A percentile compares a stretch with the other conserved stretches of the same genome.
Evolutionary conservation across 2,888 invertebrate species (phyloP).

Genomic region (Liodrosophila aerea): DNA sequence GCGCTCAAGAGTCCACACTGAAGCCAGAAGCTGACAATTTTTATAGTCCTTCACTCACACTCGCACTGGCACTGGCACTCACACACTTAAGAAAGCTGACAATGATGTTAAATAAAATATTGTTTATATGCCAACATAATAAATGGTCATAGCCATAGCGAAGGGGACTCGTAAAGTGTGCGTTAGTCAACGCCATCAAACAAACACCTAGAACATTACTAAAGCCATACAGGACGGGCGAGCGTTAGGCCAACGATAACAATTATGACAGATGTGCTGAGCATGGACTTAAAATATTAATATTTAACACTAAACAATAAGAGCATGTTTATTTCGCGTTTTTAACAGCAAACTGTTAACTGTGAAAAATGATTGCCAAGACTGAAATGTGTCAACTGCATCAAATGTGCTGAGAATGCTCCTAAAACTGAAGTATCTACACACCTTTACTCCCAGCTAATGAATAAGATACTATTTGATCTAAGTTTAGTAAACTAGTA

Average conservation of each 20-base stretch:
- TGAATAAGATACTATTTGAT: too few species aligned
- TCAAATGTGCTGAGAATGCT: too few species aligned
- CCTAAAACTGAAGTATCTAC: too few species aligned
- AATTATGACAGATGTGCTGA: conserved; percentile 69
- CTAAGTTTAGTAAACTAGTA: too few species aligned
- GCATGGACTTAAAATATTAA: conserved; percentile 3
- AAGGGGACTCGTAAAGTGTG: conserved; percentile 61
- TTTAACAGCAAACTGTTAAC: too few species aligned
- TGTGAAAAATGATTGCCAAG: too few species aligned
- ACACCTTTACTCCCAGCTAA: too few species aligned
- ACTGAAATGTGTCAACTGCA: too few species aligned
- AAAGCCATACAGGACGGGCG: conserved; percentile 20
- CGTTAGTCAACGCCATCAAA: conserved; percentile 60
- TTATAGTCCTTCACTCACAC: conserved; percentile 57
- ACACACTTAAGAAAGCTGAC: conserved; percentile 37
- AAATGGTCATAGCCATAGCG: conserved; percentile 58
- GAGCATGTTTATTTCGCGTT: neutral
- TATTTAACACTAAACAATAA: conserved; percentile 4
- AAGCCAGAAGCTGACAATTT: conserved; percentile 74
- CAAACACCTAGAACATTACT: conserved; percentile 59
- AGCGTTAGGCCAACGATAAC: conserved; percentile 46
- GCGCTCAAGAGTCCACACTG: conserved; percentile 29
- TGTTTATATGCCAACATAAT: conserved; percentile 75
- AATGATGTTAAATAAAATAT: conserved; percentile 78
- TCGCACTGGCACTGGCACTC: neutral